Evolutionary conservation across 35 echinoderm and acorn worm species (phyloP), one percentile per base, ranked within the genome.

Genomic region (Lytechinus variegatus): DNA sequence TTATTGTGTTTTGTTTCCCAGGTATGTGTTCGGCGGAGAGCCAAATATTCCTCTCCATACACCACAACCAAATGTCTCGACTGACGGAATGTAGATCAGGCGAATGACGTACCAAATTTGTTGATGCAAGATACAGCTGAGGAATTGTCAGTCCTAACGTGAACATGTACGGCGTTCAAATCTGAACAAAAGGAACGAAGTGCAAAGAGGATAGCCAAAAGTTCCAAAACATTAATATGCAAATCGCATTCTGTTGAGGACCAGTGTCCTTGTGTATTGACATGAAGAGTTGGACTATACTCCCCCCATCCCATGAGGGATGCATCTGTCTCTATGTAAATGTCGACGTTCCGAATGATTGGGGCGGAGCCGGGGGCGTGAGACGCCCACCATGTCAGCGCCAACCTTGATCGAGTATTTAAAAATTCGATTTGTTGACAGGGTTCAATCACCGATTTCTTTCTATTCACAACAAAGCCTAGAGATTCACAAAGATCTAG

Each of bases 161-260:
- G 53, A 21, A 97, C 94, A 95, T 97, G 96, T 4, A 95, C 55
- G 87, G 54, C 89, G 19, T 19, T 95, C 53, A 56, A 61, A 19
- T 92, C n/a, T 52, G 97, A 92, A 58, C 97, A 97, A 54, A 96
- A 96, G 3, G 97, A 54, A 27, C 57, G 13, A 54, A 98, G 56
- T 52, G 66, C 96, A 44, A 92, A 87, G 27, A 89, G 53, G 29
- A 88, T 92, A 27, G 97, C 95, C 0, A 97, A 44, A 27, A 94
- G 5, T 61, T 97, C 95, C 10, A 96, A 52, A 27, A 90, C 95
- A 96, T 97, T 93, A 56, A 97, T 97, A 33, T 96, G 93, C 95
- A 44, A 94, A 87, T 12, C 52, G 29, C 51, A 94, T 94, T 92
- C 87, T 87, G 33, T 24, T 33, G n/a, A 16, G 16, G 55, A 86